Conservation (phyloP, 2,113 vertebrate genomes). For the Percopsis transmontana region DNA sequence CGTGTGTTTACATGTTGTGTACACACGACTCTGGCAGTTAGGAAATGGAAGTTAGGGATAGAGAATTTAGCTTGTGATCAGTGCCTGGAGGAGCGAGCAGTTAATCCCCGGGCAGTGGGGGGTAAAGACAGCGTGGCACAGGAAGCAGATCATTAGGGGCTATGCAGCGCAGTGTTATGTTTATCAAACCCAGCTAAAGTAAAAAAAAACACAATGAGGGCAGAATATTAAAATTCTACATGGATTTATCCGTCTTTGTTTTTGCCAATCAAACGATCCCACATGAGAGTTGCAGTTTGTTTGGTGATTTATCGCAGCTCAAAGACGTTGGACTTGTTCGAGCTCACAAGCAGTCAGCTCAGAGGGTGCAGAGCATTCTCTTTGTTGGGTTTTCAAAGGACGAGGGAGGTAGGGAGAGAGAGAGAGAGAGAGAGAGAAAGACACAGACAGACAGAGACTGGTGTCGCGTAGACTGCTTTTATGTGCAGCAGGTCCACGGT, state of each 20-base stretch:
- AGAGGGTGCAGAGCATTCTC: constrained; percentile 23
- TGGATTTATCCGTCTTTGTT: constrained; percentile 44
- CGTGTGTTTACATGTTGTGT: not conserved
- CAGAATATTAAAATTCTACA: constrained; percentile 41
- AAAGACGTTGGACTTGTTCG: constrained; percentile 26
- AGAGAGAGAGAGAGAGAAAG: constrained; percentile 3
- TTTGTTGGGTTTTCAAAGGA: constrained; percentile 36
- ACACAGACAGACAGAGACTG: constrained; percentile 11
- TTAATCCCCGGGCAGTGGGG: constrained; percentile 61
- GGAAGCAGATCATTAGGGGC: constrained; percentile 61
- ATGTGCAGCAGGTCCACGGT: constrained; percentile 18
- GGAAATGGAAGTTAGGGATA: constrained; percentile 50
- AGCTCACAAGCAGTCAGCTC: constrained; percentile 28
- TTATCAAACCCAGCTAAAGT: constrained; percentile 50
- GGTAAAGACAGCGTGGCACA: constrained; percentile 42
- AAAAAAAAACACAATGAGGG: constrained; percentile 48
- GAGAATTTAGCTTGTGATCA: constrained; percentile 55
- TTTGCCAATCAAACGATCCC: constrained; percentile 43
- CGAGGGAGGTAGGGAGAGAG: not conserved
- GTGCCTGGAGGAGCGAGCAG: constrained; percentile 62
- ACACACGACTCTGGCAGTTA: constrained; percentile 36
- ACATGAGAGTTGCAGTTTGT: constrained; percentile 32
- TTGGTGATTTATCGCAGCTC: constrained; percentile 36
- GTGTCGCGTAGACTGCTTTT: too few relatives aligned
- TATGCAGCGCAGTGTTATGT: constrained; percentile 42